A percentile compares a stretch with the other conserved stretches of the same genome.
These are phyloP conservation scores for Craniophora ligustri DNA, from an alignment of 2,888 invertebrate genomes.

Conservation along the genomic window DNA sequence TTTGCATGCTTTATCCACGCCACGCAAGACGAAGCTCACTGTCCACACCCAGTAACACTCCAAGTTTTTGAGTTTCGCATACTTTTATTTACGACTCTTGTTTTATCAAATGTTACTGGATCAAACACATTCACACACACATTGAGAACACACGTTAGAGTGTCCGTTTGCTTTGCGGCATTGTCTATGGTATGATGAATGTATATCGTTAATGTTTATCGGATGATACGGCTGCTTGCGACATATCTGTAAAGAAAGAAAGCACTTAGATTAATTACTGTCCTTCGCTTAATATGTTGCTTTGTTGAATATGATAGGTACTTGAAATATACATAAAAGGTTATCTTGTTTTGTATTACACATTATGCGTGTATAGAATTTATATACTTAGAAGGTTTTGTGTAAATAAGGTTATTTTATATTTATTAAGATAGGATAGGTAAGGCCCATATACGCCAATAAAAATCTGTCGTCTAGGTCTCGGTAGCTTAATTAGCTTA, in stretches of 20 bases:
- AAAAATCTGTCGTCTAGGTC: no score
- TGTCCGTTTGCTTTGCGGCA: slow-evolving; percentile 35
- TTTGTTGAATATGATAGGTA: slow-evolving; percentile 11
- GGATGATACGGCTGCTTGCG: slow-evolving; percentile 10
- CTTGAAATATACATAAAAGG: slow-evolving; percentile 28
- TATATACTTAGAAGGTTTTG: no score
- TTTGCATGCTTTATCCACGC: slow-evolving; percentile 46
- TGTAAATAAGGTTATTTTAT: no score
- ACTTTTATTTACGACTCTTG: slow-evolving; percentile 38
- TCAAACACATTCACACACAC: slow-evolving; percentile 31
- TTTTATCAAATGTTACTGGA: slow-evolving; percentile 9
- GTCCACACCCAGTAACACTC: slow-evolving; percentile 26
- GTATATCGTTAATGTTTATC: slow-evolving; percentile 13
- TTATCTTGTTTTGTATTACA: no score
- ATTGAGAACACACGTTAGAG: no score
- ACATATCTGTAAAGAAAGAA: slow-evolving; percentile 49
- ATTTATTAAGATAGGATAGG: no score
- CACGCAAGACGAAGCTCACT: slow-evolving; percentile 24
- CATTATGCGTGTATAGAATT: no score
- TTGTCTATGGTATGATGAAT: slow-evolving; percentile 27
- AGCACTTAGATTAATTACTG: slow-evolving; percentile 21
- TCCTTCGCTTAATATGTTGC: slow-evolving; percentile 8
- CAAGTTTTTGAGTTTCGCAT: slow-evolving; percentile 48
- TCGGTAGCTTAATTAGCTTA: no score
- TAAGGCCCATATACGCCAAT: no score